These are phyloP conservation scores for Trichechus manatus DNA, from an alignment of 2,113 vertebrate species.

Conservation along the genomic window DNA sequence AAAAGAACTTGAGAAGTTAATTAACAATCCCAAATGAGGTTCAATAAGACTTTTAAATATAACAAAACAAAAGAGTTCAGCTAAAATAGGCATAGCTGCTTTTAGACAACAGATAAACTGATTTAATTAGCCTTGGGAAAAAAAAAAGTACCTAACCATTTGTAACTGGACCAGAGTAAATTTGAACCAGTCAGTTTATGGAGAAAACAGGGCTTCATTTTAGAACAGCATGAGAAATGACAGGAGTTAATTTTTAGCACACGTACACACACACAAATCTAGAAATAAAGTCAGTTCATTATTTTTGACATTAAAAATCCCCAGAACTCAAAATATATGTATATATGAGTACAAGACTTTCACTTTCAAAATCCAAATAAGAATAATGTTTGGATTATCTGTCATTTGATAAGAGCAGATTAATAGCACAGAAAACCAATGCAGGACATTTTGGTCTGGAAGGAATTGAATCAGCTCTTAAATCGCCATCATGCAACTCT, in stretches of 20 bases:
- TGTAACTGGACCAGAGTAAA: background rate
- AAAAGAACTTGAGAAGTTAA: conserved; percentile 44
- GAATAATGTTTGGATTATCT: conserved; percentile 10
- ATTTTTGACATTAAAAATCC: conserved; percentile 7
- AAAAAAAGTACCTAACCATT: background rate
- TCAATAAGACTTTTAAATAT: conserved; percentile 45
- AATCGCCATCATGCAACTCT: background rate
- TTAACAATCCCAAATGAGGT: background rate
- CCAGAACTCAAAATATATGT: background rate
- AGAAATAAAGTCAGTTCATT: conserved; percentile 27
- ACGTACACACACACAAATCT: background rate
- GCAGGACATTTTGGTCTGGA: background rate
- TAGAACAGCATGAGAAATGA: conserved; percentile 15
- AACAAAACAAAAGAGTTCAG: conserved; percentile 1
- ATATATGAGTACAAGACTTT: background rate
- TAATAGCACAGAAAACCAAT: background rate
- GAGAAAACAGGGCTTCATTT: background rate
- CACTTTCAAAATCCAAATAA: background rate
- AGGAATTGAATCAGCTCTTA: background rate
- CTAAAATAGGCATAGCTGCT: conserved; percentile 34
- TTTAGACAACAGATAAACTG: conserved; percentile 44
- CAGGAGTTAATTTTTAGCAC: background rate
- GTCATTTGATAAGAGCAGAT: background rate
- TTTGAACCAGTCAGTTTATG: background rate
- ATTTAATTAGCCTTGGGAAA: conserved; percentile 25